These are phyloP conservation scores for Nothocercus nigrocapillus DNA, from an alignment of 2,113 vertebrate genomes.

Conservation along the genomic window DNA sequence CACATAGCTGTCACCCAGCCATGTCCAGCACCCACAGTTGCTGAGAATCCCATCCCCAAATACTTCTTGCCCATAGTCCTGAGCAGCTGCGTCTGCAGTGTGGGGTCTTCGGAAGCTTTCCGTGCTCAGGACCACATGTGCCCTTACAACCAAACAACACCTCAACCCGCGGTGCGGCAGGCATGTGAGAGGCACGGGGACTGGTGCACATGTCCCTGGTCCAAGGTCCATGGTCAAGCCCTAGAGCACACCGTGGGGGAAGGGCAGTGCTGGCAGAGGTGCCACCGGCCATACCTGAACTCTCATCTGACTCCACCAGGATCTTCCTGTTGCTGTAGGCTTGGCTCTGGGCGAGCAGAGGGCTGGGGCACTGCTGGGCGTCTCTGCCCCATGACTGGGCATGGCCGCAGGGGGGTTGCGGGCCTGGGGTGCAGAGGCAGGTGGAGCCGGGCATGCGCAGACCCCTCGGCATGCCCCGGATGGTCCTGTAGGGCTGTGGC, in stretches of 20 bases:
- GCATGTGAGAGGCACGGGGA: accelerated
- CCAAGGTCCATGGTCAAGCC: not conserved
- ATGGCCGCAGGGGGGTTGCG: not conserved
- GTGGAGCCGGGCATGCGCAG: not conserved
- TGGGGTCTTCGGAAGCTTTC: not conserved
- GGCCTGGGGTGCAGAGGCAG: not conserved
- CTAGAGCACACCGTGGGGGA: accelerated
- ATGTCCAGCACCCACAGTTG: accelerated
- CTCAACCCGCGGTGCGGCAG: accelerated
- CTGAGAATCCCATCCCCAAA: accelerated
- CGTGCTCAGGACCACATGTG: not conserved
- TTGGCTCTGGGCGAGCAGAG: accelerated
- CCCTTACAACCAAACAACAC: too few relatives aligned
- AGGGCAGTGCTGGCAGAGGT: too few relatives aligned
- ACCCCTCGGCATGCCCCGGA: too few relatives aligned
- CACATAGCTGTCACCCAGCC: not conserved
- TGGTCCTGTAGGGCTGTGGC: accelerated
- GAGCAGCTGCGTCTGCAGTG: not conserved
- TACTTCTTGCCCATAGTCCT: accelerated
- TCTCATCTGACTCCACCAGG: slow-evolving; percentile 82
- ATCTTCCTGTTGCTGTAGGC: slow-evolving; percentile 72
- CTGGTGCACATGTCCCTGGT: too few relatives aligned
- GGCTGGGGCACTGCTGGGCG: accelerated
- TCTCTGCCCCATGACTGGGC: not conserved
- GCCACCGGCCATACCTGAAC: slow-evolving; percentile 62